Evolutionary conservation across 2,888 invertebrate genomes (phyloP).

Genomic region (Sphaerophoria taeniata): DNA sequence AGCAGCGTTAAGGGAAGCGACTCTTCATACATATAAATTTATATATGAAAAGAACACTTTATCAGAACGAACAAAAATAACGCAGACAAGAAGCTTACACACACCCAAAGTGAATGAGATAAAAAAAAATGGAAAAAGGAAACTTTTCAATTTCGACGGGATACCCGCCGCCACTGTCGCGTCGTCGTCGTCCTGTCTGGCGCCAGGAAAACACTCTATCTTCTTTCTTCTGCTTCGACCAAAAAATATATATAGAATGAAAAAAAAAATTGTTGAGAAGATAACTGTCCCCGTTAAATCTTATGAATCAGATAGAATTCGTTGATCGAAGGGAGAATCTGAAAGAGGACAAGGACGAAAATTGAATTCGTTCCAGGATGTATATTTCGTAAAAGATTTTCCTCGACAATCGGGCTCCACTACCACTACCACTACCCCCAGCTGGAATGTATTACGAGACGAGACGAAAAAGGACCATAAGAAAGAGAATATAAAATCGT

Average conservation of each 20-base stretch:
- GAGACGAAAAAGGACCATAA: not conserved
- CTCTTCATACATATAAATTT: too few relatives aligned
- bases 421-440: too few relatives aligned
- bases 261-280: conserved; percentile 53
- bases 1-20: conserved; percentile 32
- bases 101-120: not conserved
- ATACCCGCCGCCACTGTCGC: too few relatives aligned
- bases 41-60: conserved; percentile 48
- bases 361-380: conserved; percentile 68
- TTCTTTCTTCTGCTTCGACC: conserved; percentile 36
- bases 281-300: conserved; percentile 71
- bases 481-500: conserved; percentile 41
- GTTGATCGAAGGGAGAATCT: not conserved
- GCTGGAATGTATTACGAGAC: conserved; percentile 51
- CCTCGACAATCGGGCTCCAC: conserved; percentile 21
- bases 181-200: conserved; percentile 72
- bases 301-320: conserved; percentile 30
- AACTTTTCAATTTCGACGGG: conserved; percentile 74
- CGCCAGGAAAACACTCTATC: conserved; percentile 72
- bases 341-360: conserved; percentile 30
- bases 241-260: conserved; percentile 27
- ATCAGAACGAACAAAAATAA: conserved; percentile 61
- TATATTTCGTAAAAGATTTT: conserved; percentile 49
- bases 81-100: conserved; percentile 46
- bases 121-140: conserved; percentile 34